Base-by-base conservation (phyloP, 2,888 invertebrate genomes). In the Sicus ferrugineus region DNA sequence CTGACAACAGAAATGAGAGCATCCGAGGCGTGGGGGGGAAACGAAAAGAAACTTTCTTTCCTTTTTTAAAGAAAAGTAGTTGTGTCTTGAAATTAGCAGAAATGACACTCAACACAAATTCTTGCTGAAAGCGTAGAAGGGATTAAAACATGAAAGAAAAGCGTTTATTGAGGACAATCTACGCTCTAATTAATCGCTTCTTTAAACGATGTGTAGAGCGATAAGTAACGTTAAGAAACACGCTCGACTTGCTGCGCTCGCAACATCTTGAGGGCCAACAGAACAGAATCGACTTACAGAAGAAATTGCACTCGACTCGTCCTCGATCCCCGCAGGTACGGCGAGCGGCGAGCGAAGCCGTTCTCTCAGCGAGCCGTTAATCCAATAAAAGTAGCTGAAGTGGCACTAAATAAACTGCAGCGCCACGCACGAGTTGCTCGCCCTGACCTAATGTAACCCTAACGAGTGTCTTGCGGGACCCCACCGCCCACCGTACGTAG, bases 301-400 rank as follows among this genome's bases (percentile, higher is more conserved):
- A 14, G 5, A 46, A 5, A n/a, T n/a, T n/a, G n/a, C n/a, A n/a
- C n/a, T n/a, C n/a, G n/a, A n/a, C n/a, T n/a, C n/a, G n/a, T n/a
- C n/a, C n/a, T n/a, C n/a, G n/a, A n/a, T n/a, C n/a, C n/a, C n/a
- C n/a, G n/a, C n/a, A n/a, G n/a, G n/a, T n/a, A n/a, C n/a, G n/a
- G n/a, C 23, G 21, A 61, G 42, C 7, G 46, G 6, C 30, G 26
- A 26, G 23, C 61, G 38, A 42, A 61, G 61, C 61, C 23, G 38
- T n/a, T 59, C 38, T 34, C 38, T 61, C 38, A 42, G 61, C 61
- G 34, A 42, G 42, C n/a, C 65, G 52, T 66, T 66, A 66, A 66
- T 66, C 65, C 38, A 54, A 66, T 66, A 66, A 66, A 66, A 52
- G 56, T 56, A 56, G 54, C 65, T 66, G 65, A 66, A 66, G 65